Conservation (phyloP, 2,888 invertebrate species). For the Plebejus argus region DNA sequence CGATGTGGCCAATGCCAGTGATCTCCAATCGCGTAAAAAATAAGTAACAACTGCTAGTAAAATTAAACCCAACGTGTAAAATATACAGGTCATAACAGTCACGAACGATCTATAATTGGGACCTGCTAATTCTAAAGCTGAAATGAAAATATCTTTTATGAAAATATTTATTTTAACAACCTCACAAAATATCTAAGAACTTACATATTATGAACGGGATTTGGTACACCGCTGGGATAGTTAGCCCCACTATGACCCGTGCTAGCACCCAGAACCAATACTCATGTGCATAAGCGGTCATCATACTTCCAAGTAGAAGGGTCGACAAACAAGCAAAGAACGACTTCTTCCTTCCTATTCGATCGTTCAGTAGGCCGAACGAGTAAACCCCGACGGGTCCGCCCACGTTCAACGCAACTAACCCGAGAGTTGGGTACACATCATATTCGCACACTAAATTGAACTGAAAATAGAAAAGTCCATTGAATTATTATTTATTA, state of each 20-base stretch:
- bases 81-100: constrained; percentile 94
- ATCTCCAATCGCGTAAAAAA: constrained; percentile 91
- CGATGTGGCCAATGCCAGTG: constrained; percentile 89
- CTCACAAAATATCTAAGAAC: constrained; percentile 50
- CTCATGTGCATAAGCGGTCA: constrained; percentile 88
- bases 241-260: constrained; percentile 91
- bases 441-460: constrained; percentile 93
- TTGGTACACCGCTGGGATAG: constrained; percentile 95
- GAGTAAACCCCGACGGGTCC: constrained; percentile 94
- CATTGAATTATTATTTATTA: no score
- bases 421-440: constrained; percentile 92
- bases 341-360: constrained; percentile 91
- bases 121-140: constrained; percentile 94
- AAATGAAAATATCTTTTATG: background rate
- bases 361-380: constrained; percentile 93
- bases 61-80: constrained; percentile 93
- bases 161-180: background rate
- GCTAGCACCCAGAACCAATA: constrained; percentile 93
- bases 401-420: constrained; percentile 92
- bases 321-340: constrained; percentile 93
- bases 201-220: constrained; percentile 97
- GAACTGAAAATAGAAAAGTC: constrained; percentile 82
- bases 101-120: constrained; percentile 95
- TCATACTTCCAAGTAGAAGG: constrained; percentile 88
- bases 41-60: constrained; percentile 92